A percentile compares a stretch with the other conserved stretches of the same genome.
phyloP scores from a whole-genome alignment of 2,113 vertebrate genomes.

The Rhabdomys dilectus region DNA sequence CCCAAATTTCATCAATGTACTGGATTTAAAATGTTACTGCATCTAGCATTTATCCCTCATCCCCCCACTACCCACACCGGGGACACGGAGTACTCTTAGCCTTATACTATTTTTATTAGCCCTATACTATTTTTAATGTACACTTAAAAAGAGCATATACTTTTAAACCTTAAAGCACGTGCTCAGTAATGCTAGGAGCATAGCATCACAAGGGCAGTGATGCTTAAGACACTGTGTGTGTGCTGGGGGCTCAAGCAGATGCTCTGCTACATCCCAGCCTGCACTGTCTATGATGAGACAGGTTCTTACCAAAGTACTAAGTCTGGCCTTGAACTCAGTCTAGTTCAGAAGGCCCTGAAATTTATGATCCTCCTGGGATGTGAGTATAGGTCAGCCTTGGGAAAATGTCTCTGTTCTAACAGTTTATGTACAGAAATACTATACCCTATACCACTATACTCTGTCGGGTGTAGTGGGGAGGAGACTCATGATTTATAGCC shows the following conservation, averaged over 20 bases:
- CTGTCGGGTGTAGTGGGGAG: not conserved
- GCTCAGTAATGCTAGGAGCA: not conserved
- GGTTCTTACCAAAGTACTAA: not conserved
- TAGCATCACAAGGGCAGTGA: not conserved
- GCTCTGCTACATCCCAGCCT: not conserved
- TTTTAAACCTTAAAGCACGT: slow-evolving; percentile 9
- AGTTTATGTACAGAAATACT: not conserved
- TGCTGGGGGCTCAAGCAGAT: not conserved
- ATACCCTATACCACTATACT: not conserved
- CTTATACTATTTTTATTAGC: not conserved
- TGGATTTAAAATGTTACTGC: not conserved
- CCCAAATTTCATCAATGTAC: not conserved
- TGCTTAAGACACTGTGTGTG: not conserved
- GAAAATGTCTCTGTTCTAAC: not conserved
- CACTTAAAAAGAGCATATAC: not conserved
- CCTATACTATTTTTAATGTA: not conserved
- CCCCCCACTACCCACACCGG: not conserved
- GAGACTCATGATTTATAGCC: not conserved
- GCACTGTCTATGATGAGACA: not conserved
- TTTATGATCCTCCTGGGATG: not conserved
- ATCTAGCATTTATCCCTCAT: not conserved
- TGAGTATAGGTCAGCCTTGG: not conserved
- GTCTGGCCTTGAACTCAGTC: not conserved
- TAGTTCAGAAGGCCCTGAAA: not conserved
- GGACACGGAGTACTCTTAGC: not conserved